These are phyloP conservation scores for Amphimedon queenslandica DNA, from an alignment of 37 sponge, comb jelly and placozoan species.

Conservation along the genomic window DNA sequence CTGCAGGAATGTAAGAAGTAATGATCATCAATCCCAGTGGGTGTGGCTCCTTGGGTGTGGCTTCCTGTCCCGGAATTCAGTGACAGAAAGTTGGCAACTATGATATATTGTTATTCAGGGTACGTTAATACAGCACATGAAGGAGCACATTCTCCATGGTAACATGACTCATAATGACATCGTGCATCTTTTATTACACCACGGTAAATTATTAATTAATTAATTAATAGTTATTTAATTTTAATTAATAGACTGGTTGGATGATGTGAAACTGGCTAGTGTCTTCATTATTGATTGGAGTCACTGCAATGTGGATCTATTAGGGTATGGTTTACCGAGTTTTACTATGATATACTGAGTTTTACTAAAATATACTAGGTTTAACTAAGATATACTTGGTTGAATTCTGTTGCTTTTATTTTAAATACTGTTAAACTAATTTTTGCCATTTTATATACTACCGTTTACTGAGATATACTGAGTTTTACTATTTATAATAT, in stretches of 20 bases:
- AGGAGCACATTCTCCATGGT: conserved; percentile 95
- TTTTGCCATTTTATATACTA: too few species aligned
- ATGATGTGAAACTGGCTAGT: conserved; percentile 99
- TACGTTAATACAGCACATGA: conserved; percentile 92
- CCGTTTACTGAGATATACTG: too few species aligned
- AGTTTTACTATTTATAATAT: conserved; percentile 62
- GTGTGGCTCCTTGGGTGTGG: not conserved
- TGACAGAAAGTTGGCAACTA: too few species aligned
- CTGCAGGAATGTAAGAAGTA: too few species aligned
- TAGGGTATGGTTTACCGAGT: conserved; percentile 73
- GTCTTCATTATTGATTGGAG: conserved; percentile 79
- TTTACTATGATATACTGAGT: too few species aligned
- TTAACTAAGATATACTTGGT: too few species aligned
- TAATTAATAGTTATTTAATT: not conserved
- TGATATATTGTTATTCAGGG: conserved; percentile 72
- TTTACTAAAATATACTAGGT: not conserved
- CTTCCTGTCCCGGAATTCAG: too few species aligned
- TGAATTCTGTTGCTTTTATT: too few species aligned
- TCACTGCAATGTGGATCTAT: conserved; percentile 68
- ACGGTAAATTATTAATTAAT: conserved; percentile 49
- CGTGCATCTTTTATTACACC: conserved; percentile 89
- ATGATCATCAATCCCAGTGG: too few species aligned
- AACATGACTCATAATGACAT: conserved; percentile 75
- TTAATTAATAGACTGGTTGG: conserved; percentile 79
- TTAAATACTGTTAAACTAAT: too few species aligned